Conservation (phyloP, 2,888 invertebrate genomes). For the Andrena trimmerana region DNA sequence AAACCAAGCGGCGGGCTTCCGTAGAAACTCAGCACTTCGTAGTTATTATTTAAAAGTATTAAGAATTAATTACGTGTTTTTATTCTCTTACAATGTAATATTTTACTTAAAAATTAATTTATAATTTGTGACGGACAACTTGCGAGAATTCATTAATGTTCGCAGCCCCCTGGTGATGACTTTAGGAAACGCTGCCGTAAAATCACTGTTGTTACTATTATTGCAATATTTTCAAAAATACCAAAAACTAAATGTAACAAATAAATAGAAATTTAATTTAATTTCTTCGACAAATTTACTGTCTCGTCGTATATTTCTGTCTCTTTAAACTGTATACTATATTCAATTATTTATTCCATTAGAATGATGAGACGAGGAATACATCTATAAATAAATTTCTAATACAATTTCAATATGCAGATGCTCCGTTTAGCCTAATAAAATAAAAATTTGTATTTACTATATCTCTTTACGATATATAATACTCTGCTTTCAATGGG, state of each 20-base stretch:
- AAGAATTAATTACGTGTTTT: background rate
- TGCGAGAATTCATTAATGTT: background rate
- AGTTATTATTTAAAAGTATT: background rate
- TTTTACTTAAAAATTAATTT: background rate
- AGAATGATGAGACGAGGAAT: background rate
- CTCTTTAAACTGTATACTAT: background rate
- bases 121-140: background rate
- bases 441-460: background rate
- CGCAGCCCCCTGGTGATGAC: background rate
- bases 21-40: no score
- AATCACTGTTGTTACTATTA: background rate
- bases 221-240: background rate
- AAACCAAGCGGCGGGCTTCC: no score
- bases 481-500: background rate
- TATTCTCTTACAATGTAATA: no score
- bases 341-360: background rate
- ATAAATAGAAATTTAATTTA: constrained; percentile 3
- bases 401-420: background rate
- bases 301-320: background rate
- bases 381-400: background rate
- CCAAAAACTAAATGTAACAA: background rate
- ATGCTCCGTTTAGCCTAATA: background rate
- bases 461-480: constrained; percentile 7
- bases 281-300: background rate
- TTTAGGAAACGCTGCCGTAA: background rate